Evolutionary conservation across 2,888 invertebrate species (phyloP).

Genomic region (Orthosia incerta): DNA sequence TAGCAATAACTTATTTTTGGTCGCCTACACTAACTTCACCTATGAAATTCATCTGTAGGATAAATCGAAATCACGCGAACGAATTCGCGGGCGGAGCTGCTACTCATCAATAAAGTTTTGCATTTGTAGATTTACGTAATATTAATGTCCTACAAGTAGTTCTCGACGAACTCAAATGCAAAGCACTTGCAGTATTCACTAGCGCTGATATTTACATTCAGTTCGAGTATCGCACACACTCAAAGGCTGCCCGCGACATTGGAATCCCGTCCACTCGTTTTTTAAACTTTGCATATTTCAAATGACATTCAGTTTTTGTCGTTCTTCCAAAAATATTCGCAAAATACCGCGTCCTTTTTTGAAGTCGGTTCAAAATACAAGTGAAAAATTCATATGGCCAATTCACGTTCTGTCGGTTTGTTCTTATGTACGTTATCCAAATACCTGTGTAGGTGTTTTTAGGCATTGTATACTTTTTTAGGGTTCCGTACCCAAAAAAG

Average conservation of each 20-base stretch:
- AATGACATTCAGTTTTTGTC: slow-evolving; percentile 19
- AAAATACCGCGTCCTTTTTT: too few relatives aligned
- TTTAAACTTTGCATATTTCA: slow-evolving; percentile 39
- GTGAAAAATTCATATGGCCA: slow-evolving; percentile 8
- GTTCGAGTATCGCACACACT: slow-evolving; percentile 4
- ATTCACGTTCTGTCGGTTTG: slow-evolving; percentile 1
- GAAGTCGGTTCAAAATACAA: too few relatives aligned
- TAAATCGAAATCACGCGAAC: too few relatives aligned
- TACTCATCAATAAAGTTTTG: too few relatives aligned
- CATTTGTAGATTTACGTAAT: not conserved
- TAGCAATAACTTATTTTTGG: too few relatives aligned
- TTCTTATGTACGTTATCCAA: slow-evolving; percentile 11
- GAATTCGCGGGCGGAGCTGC: too few relatives aligned
- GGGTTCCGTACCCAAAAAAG: too few relatives aligned
- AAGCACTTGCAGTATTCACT: not conserved
- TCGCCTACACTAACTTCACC: too few relatives aligned
- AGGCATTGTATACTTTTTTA: not conserved
- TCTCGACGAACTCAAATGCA: not conserved
- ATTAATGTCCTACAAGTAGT: not conserved
- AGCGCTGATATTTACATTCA: not conserved
- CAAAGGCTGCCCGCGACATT: slow-evolving; percentile 6
- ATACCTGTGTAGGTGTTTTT: not conserved
- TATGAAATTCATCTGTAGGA: too few relatives aligned
- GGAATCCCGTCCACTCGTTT: slow-evolving; percentile 2
- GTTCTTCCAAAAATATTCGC: slow-evolving; percentile 10